Percentiles rank a stretch among this genome's conserved stretches.
These are phyloP conservation scores for Dendrolimus houi DNA, from an alignment of 2,888 invertebrate species.

Conservation along the genomic window DNA sequence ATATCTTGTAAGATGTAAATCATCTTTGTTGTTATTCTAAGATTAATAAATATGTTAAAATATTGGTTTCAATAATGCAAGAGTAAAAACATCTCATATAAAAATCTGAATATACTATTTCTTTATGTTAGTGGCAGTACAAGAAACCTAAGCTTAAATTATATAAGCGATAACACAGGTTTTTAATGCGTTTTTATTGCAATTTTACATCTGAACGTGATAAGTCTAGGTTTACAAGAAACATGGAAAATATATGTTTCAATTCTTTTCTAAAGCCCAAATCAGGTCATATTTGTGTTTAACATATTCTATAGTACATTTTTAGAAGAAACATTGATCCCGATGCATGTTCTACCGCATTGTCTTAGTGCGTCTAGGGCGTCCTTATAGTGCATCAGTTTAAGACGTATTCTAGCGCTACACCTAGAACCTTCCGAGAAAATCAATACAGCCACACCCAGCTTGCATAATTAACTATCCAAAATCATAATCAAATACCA, in stretches of 20 bases:
- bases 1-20: no score
- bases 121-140: background rate
- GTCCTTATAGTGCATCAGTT: conserved; percentile 55
- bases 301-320: background rate
- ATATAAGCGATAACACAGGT: conserved; percentile 63
- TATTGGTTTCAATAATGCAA: no score
- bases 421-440: conserved; percentile 72
- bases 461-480: conserved; percentile 66
- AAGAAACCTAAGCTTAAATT: conserved; percentile 33
- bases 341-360: conserved; percentile 39
- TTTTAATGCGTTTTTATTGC: conserved; percentile 55
- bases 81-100: no score
- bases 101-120: background rate
- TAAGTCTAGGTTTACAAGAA: conserved; percentile 17
- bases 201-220: conserved; percentile 33
- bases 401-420: conserved; percentile 61
- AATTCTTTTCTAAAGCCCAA: background rate
- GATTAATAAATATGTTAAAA: no score
- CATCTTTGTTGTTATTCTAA: no score
- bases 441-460: conserved; percentile 77
- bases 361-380: conserved; percentile 41
- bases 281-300: background rate
- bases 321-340: conserved; percentile 24
- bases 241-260: background rate
- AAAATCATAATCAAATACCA: conserved; percentile 31